A percentile compares a stretch with the other conserved stretches of the same genome.
phyloP scores from a whole-genome alignment of 2,113 vertebrate genomes.

The Callospermophilus lateralis region DNA sequence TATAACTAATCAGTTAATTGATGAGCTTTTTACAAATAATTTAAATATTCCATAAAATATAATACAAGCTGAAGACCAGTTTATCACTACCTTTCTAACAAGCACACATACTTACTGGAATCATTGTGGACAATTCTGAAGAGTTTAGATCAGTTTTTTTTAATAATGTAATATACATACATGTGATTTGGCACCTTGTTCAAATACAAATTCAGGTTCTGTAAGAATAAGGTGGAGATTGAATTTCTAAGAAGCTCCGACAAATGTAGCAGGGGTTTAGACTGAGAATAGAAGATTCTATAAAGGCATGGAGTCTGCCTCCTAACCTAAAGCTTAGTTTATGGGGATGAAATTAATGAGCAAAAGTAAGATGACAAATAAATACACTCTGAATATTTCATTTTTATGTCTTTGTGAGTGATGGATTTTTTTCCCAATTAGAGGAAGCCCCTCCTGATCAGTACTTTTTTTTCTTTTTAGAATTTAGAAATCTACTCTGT shows the following conservation, averaged over 20 bases:
- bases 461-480: background rate
- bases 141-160: background rate
- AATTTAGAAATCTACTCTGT: background rate
- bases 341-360: background rate
- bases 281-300: background rate
- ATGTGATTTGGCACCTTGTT: background rate
- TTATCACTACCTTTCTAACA: background rate
- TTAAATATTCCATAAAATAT: background rate
- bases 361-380: background rate
- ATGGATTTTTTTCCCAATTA: background rate
- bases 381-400: background rate
- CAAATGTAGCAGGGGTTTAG: background rate
- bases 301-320: background rate
- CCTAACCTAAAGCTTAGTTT: background rate
- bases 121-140: background rate
- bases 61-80: background rate
- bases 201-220: background rate
- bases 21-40: background rate
- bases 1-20: background rate
- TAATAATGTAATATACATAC: background rate
- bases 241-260: background rate
- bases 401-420: constrained; percentile 21
- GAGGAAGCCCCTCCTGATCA: background rate
- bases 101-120: background rate
- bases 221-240: background rate